Evolutionary conservation across 2,888 invertebrate species (phyloP).

Genomic region (Thysanoteuthis rhombus): DNA sequence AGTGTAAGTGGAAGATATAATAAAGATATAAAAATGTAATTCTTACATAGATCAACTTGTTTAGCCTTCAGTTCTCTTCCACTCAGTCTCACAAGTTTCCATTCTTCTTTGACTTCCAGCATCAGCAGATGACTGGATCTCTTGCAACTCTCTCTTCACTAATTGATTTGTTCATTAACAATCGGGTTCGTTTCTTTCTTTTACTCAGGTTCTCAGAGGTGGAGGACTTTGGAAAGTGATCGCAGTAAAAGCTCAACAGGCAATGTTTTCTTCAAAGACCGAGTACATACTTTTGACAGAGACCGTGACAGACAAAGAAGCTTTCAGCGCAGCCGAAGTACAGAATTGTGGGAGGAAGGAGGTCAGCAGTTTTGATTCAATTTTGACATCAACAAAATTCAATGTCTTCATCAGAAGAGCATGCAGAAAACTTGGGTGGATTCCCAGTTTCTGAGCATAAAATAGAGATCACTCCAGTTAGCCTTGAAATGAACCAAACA

Average conservation of each 20-base stretch:
- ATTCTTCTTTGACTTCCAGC: not conserved
- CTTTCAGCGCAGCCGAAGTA: slow-evolving; percentile 51
- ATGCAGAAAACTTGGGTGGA: not conserved
- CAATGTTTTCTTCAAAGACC: slow-evolving; percentile 38
- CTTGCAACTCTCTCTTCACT: not conserved
- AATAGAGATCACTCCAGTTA: too few species aligned
- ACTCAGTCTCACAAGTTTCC: too few species aligned
- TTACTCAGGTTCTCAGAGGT: not conserved
- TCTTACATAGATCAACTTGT: too few species aligned
- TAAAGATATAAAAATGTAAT: too few species aligned
- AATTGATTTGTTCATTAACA: not conserved
- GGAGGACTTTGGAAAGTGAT: slow-evolving; percentile 45
- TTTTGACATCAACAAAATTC: too few species aligned
- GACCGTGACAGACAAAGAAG: slow-evolving; percentile 31
- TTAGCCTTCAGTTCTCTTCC: not conserved
- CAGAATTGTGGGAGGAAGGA: slow-evolving; percentile 59
- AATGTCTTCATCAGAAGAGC: not conserved
- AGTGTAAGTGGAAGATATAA: too few species aligned
- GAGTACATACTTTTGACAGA: slow-evolving; percentile 26
- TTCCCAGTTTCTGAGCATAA: too few species aligned
- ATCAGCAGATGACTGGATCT: not conserved
- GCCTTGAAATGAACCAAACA: too few species aligned
- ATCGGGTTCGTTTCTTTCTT: not conserved
- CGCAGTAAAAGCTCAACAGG: slow-evolving; percentile 37
- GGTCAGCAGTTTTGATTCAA: slow-evolving; percentile 36